Base-by-base conservation (phyloP, 2,888 invertebrate species). In the Taenaris catops region DNA sequence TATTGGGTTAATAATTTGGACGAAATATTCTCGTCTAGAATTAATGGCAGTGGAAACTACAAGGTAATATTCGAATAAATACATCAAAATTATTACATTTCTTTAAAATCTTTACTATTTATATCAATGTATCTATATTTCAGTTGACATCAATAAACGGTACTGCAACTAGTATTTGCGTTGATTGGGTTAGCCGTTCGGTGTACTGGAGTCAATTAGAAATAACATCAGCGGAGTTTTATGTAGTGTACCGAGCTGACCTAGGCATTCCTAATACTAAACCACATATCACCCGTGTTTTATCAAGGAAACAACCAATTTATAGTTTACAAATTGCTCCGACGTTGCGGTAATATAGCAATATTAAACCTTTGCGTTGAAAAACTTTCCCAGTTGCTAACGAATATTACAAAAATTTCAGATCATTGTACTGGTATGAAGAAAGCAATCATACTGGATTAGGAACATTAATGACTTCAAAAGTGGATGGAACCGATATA, bases 171-270 rank as follows among this genome's bases (percentile, higher is more conserved):
- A 91, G 93, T 40, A 72, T 97, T 11, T 91, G 94, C 1, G 88
- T 96, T 0, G 97, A 98, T 72, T 98, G 97, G 97, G 90, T 97
- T 23, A 91, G 93, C 27, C 89, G 96, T 27, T 91, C 92, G 25
- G 79, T 97, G 3, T 97, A 95, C 65, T 96, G 95, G 91, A 89
- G 93, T 0, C 95, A 95, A 68, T 59, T 88, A 8, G 88, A 88
- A 48, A 73, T 86, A 12, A 63, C 64, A 1, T 63, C 78, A 1
- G 72, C 78, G 1, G 74, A 78, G 2, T 66, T 76, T n/a, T 81
- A 87, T 47, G 88, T 89, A 0, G 83, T 93, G 11, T 91, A 91
- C 55, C 89, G 91, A 44, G 76, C 94, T 2, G 91, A 94, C 59
- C 66, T 95, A 9, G 92, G 91, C 41, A 74, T 83, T n/a, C 75